Evolutionary conservation across 2,888 invertebrate genomes (phyloP).

Genomic region (Hydriomena furcata): DNA sequence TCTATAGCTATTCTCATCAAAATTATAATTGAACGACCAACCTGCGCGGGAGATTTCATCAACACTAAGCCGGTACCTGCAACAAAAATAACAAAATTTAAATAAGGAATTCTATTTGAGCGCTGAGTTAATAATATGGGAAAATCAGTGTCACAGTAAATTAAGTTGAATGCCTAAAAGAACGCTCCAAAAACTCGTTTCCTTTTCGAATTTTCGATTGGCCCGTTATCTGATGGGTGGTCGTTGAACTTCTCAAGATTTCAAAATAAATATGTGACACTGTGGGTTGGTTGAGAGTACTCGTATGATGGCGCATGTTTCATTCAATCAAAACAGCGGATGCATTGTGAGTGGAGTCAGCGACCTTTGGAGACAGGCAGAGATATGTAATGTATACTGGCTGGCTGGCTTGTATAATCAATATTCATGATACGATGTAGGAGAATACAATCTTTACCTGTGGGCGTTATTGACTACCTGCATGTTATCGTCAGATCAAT

Average conservation of each 20-base stretch:
- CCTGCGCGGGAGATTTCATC: conserved; percentile 53
- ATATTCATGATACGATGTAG: conserved; percentile 50
- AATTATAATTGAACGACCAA: conserved; percentile 50
- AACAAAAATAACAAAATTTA: conserved; percentile 50
- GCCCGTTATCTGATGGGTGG: conserved; percentile 50
- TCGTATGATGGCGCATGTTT: conserved; percentile 51
- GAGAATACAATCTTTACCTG: conserved; percentile 22
- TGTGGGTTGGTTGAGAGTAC: conserved; percentile 29
- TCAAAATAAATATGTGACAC: conserved; percentile 48
- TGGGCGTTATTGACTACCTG: conserved; percentile 26
- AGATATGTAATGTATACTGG: conserved; percentile 41
- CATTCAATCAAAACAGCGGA: conserved; percentile 69
- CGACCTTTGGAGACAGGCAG: conserved; percentile 47
- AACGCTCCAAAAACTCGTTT: conserved; percentile 49
- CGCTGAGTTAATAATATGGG: conserved; percentile 40
- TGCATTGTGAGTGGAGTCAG: conserved; percentile 50
- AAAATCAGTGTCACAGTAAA: conserved; percentile 49
- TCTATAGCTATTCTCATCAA: conserved; percentile 24
- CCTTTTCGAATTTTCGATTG: conserved; percentile 50
- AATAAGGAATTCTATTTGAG: conserved; percentile 36
- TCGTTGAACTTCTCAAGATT: conserved; percentile 48
- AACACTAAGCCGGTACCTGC: conserved; percentile 54
- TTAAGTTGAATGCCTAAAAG: conserved; percentile 39
- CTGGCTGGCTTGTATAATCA: conserved; percentile 38
- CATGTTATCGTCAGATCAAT: conserved; percentile 14